Percentiles rank a stretch among this genome's conserved stretches.
Evolutionary conservation across 2,888 invertebrate species (phyloP).

Genomic region (Corythucha ciliata): DNA sequence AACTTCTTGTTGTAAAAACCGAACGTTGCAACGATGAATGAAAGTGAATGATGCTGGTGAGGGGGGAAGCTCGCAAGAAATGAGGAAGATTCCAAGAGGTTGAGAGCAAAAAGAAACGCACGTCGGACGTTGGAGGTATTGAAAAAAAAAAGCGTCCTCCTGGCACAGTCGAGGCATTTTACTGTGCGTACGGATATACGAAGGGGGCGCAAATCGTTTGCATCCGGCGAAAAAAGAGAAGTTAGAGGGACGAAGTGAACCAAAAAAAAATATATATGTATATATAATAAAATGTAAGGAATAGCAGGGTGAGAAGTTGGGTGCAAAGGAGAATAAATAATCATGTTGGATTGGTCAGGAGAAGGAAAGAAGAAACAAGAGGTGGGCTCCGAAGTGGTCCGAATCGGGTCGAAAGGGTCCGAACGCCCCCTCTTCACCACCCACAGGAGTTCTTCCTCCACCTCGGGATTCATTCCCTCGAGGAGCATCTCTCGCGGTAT

Average conservation of each 20-base stretch:
- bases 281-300: constrained; percentile 20
- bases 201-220: neutral
- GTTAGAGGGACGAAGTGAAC: neutral
- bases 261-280: constrained; percentile 3
- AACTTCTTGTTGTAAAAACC: no score
- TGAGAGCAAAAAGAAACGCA: no score
- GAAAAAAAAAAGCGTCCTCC: no score
- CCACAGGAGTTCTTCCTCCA: constrained; percentile 6
- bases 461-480: constrained; percentile 19
- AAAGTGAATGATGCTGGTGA: no score
- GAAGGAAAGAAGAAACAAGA: constrained; percentile 14
- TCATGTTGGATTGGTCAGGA: constrained; percentile 22
- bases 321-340: constrained; percentile 26
- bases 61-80: no score
- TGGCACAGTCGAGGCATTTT: no score
- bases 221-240: neutral
- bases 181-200: no score
- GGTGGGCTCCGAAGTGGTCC: constrained; percentile 28
- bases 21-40: no score
- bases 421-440: constrained; percentile 16
- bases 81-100: no score
- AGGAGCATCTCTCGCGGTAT: constrained; percentile 12
- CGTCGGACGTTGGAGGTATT: no score
- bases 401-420: constrained; percentile 25
- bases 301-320: constrained; percentile 18